phyloP scores from a whole-genome alignment of 1,140 invertebrate species.

The Pogonus chalceus region DNA sequence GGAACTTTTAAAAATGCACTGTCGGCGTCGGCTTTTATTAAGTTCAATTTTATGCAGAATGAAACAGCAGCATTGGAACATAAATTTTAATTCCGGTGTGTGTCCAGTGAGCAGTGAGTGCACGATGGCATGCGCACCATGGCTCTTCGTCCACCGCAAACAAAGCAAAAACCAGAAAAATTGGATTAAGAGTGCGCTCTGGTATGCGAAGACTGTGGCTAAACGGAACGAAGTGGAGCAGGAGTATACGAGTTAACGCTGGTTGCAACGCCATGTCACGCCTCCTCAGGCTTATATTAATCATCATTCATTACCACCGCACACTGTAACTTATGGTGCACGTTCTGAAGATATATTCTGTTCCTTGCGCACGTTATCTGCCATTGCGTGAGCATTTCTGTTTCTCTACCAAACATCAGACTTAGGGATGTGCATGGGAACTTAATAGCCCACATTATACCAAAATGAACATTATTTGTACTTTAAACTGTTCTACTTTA shows the following conservation, averaged over 20 bases:
- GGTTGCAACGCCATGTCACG: background rate
- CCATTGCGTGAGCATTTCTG: no score
- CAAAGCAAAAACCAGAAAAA: constrained; percentile 4
- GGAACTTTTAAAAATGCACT: background rate
- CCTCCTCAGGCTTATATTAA: constrained; percentile 3
- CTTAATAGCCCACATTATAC: no score
- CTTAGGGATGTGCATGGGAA: no score
- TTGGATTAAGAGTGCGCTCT: constrained; percentile 5
- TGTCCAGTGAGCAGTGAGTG: background rate
- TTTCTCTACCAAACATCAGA: no score
- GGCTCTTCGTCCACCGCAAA: background rate
- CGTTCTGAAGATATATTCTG: no score
- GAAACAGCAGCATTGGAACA: background rate
- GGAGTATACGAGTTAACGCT: no score
- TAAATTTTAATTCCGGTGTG: background rate
- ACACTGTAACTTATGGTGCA: background rate
- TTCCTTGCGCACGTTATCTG: no score
- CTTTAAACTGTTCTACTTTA: no score
- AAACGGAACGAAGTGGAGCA: no score
- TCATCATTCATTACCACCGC: constrained; percentile 2
- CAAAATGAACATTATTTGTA: no score
- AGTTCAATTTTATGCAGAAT: constrained; percentile 2
- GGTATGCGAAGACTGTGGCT: no score
- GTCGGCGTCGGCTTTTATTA: background rate
- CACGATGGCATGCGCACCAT: background rate